These are phyloP conservation scores for Apotomis betuletana DNA, from an alignment of 2,888 invertebrate genomes.

Conservation along the genomic window DNA sequence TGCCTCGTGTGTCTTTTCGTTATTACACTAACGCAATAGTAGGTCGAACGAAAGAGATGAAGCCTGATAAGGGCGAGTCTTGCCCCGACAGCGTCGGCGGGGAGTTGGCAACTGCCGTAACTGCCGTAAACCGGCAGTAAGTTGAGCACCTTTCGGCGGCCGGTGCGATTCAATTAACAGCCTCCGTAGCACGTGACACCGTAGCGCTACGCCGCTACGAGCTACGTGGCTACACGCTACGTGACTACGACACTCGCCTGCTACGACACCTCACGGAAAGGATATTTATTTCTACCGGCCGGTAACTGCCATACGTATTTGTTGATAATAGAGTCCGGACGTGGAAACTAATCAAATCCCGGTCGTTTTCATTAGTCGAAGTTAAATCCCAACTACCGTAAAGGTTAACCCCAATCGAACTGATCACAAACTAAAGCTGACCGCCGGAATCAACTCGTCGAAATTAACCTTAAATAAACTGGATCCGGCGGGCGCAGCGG, in stretches of 20 bases:
- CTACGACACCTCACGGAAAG: slow-evolving; percentile 29
- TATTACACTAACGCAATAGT: slow-evolving; percentile 6
- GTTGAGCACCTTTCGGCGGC: slow-evolving; percentile 60
- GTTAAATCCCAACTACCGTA: slow-evolving; percentile 38
- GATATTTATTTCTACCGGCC: slow-evolving; percentile 27
- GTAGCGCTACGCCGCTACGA: slow-evolving; percentile 49
- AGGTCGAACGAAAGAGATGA: not conserved
- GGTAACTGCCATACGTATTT: slow-evolving; percentile 24
- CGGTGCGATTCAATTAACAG: slow-evolving; percentile 64
- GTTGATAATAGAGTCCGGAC: slow-evolving; percentile 19
- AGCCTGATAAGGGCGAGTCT: slow-evolving; percentile 11
- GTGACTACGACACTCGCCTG: slow-evolving; percentile 40
- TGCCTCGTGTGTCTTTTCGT: slow-evolving; percentile 7
- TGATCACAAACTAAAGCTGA: slow-evolving; percentile 63
- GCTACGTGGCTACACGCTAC: slow-evolving; percentile 52
- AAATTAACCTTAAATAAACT: slow-evolving; percentile 80
- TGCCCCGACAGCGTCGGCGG: slow-evolving; percentile 29
- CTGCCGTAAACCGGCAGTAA: slow-evolving; percentile 43
- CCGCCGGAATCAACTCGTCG: slow-evolving; percentile 64
- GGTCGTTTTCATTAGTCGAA: slow-evolving; percentile 35
- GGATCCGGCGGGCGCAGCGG: slow-evolving; percentile 51
- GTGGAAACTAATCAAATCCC: slow-evolving; percentile 20
- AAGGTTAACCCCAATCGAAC: slow-evolving; percentile 56
- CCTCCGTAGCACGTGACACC: slow-evolving; percentile 62
- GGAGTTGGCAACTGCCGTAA: slow-evolving; percentile 47